Conservation (phyloP, 2,113 vertebrate species). For the Catagonus wagneri region DNA sequence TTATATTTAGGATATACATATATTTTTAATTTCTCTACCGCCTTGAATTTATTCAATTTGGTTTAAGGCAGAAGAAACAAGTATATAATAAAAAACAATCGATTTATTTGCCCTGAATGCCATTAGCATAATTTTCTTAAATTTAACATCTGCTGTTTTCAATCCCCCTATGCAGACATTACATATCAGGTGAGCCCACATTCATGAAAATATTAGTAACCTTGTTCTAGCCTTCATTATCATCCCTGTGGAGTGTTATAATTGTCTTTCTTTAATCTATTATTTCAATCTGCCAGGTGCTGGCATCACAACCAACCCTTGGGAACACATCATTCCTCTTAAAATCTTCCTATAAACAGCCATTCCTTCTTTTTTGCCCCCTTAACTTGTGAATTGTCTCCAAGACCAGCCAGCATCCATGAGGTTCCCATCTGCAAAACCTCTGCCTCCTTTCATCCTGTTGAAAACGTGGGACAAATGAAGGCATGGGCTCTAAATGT, state of each 20-base stretch:
- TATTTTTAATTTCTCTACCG: neutral
- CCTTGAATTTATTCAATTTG: neutral
- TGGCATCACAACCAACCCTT: neutral
- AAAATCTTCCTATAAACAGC: neutral
- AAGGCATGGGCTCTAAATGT: neutral
- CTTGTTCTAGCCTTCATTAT: conserved; percentile 62
- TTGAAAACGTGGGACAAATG: neutral
- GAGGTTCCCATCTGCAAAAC: neutral
- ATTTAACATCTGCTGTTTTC: conserved; percentile 50
- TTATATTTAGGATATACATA: conserved; percentile 9
- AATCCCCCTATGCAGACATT: conserved; percentile 23
- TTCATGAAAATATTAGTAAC: conserved; percentile 40
- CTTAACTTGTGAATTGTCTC: neutral
- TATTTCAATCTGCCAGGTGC: conserved; percentile 45
- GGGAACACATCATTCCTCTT: conserved; percentile 25
- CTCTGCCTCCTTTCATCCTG: neutral
- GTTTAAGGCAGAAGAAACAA: neutral
- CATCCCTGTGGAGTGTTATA: conserved; percentile 64
- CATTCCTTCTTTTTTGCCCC: neutral
- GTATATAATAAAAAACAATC: conserved; percentile 27
- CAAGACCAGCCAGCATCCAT: neutral
- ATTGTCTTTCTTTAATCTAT: conserved; percentile 75
- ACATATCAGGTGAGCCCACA: conserved; percentile 47
- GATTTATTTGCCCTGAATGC: conserved; percentile 30
- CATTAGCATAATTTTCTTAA: conserved; percentile 18